Conservation (phyloP, 2,113 vertebrate genomes). For the Nerophis ophidion region DNA sequence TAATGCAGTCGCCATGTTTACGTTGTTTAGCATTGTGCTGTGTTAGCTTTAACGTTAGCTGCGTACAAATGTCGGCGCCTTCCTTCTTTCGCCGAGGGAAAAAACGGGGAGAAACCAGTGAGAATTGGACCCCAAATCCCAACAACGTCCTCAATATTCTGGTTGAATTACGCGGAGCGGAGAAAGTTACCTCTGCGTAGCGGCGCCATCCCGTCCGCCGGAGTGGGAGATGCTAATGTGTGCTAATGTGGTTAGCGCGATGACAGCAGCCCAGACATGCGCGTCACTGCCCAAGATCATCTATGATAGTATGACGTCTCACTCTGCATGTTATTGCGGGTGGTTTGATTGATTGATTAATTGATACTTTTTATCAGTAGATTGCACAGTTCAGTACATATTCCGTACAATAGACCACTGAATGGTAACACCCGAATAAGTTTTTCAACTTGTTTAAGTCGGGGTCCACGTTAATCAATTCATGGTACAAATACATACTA, state of each 20-base stretch:
- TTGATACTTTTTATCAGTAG: too few relatives aligned
- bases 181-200: slow-evolving; percentile 23
- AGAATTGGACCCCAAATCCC: not conserved
- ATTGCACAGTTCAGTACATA: too few relatives aligned
- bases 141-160: not conserved
- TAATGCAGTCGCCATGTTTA: not conserved
- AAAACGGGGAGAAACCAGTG: not conserved
- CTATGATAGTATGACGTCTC: rapidly evolving
- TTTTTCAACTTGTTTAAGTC: too few relatives aligned
- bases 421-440: too few relatives aligned
- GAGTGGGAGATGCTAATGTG: not conserved
- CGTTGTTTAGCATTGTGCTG: slow-evolving; percentile 8
- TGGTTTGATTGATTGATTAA: too few relatives aligned
- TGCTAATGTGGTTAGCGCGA: slow-evolving; percentile 1
- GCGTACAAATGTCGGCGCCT: slow-evolving; percentile 12
- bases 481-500: too few relatives aligned
- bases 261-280: slow-evolving; percentile 11
- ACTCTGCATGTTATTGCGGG: too few relatives aligned
- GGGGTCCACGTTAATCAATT: too few relatives aligned
- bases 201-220: not conserved
- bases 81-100: not conserved
- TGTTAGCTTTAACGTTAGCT: slow-evolving; percentile 29
- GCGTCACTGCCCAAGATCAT: slow-evolving; percentile 44
- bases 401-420: too few relatives aligned
- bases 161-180: too few relatives aligned